Base-by-base conservation (phyloP, 2,888 invertebrate species). In the Schizaphis graminum region DNA sequence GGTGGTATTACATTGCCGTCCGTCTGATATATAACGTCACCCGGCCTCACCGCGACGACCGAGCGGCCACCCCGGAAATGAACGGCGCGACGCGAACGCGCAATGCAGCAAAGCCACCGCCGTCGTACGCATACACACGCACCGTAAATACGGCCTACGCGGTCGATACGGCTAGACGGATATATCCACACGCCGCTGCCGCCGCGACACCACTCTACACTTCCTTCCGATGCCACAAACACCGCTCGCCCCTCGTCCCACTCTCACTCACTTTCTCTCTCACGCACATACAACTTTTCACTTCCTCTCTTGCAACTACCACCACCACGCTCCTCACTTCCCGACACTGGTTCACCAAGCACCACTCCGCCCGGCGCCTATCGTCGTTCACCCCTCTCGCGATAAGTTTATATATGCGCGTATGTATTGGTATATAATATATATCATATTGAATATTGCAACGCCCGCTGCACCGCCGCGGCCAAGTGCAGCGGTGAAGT, bases 31-130 rank as follows among this genome's bases (percentile, higher is more conserved):
- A 93, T 87, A 86, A 94, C 85, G 67, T 91, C 95, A 95, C 95
- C 95, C 95, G 94, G 94, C 94, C 95, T 94, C 85, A 86, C 94
- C 94, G 88, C 86, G 89, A 57, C 95, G 94, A 41, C 67, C 93
- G 44, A 89, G 88, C 57, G 92, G 92, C 93, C 61, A 92, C 87
- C 91, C 92, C 94, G 91, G 93, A 93, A 93, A 89, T 88, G 91
- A 91, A 57, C 91, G 91, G 44, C 56, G 87, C 88, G 94, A 92
- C 94, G 87, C 94, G 94, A 91, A 91, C 95, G 88, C 95, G 88
- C 95, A 94, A 94, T 95, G 95, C 93, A 94, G 85, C 85, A 93
- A 94, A 90, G 90, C 89, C 85, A 49, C 89, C n/a, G 35, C 89
- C 57, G 35, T 61, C 85, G 56, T n/a, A 49, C 67, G 28, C 61